These are phyloP conservation scores for Scolopax mira DNA, from an alignment of 2,113 vertebrate species.

Conservation along the genomic window DNA sequence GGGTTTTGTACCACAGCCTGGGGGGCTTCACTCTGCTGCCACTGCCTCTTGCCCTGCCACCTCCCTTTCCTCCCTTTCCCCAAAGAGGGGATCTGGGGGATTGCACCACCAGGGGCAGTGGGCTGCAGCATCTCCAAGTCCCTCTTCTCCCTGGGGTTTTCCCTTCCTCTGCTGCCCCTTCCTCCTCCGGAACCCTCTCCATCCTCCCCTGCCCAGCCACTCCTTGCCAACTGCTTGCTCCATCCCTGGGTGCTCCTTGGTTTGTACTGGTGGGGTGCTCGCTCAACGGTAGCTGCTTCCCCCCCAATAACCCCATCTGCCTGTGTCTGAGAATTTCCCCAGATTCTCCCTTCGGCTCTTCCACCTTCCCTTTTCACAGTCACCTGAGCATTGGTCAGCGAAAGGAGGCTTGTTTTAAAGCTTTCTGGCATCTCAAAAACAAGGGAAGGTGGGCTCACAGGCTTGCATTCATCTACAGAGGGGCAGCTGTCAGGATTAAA, in stretches of 20 bases:
- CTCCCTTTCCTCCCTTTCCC: neutral
- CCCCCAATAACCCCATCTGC: rapidly evolving
- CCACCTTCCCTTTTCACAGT: neutral
- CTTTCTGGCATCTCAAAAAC: neutral
- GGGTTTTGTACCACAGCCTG: neutral
- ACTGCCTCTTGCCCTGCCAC: neutral
- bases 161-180: neutral
- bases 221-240: neutral
- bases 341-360: neutral
- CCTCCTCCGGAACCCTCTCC: rapidly evolving
- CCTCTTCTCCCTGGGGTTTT: neutral
- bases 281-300: neutral
- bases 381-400: rapidly evolving
- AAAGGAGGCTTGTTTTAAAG: neutral
- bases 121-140: neutral
- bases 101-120: rapidly evolving
- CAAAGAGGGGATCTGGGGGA: neutral
- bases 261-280: neutral
- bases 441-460: rapidly evolving
- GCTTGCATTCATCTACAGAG: neutral
- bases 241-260: neutral
- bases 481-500: neutral
- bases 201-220: neutral
- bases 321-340: neutral
- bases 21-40: neutral